These are phyloP conservation scores for Stenopsyche tienmushanensis DNA, from an alignment of 1,140 invertebrate species.

Conservation along the genomic window DNA sequence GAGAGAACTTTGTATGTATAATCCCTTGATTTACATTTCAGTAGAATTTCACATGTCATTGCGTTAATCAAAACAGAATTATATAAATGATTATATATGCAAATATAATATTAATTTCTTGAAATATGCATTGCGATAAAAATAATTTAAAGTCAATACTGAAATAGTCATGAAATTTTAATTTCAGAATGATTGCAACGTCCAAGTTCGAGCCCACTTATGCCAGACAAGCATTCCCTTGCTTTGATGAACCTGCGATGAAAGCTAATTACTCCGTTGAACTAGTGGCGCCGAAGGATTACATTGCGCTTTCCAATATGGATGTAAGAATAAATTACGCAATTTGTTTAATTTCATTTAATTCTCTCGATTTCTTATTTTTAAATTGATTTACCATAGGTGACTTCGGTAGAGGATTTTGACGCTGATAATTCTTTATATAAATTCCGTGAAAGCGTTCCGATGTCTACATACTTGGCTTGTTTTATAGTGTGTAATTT, in stretches of 20 bases:
- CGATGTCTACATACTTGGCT: constrained; percentile 90
- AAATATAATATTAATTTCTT: too few species aligned
- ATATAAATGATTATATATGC: too few species aligned
- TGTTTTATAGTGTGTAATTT: constrained; percentile 94
- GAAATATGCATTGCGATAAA: too few species aligned
- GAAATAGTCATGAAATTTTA: too few species aligned
- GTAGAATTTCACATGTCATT: too few species aligned
- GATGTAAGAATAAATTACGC: constrained; percentile 47
- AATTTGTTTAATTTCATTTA: too few species aligned
- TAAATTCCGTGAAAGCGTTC: constrained; percentile 76
- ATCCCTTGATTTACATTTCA: too few species aligned
- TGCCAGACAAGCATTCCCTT: constrained; percentile 89
- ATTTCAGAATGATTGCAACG: constrained; percentile 75
- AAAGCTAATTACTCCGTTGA: constrained; percentile 86
- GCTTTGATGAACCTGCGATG: constrained; percentile 93
- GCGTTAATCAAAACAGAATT: too few species aligned
- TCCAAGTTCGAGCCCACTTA: constrained; percentile 94
- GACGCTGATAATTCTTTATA: constrained; percentile 49
- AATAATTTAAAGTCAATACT: too few species aligned
- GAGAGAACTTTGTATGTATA: too few species aligned
- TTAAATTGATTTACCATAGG: constrained; percentile 1
- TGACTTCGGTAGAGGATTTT: constrained; percentile 20
- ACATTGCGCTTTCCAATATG: constrained; percentile 83
- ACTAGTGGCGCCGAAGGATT: constrained; percentile 68
- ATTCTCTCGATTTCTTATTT: background rate